Evolutionary conservation across 2,888 invertebrate genomes (phyloP).

Genomic region (Amphipoea oculea): DNA sequence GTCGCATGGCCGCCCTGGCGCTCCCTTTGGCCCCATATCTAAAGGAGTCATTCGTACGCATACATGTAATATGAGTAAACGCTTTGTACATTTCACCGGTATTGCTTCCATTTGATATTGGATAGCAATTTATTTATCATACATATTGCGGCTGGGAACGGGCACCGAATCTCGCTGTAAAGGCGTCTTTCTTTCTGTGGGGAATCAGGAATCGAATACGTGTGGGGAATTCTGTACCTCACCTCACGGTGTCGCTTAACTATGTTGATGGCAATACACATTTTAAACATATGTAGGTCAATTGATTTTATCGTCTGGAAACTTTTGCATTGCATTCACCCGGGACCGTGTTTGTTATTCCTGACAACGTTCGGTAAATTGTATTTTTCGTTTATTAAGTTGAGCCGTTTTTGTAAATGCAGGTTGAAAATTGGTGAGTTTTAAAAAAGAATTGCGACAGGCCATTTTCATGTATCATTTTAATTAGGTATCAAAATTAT

Average conservation of each 20-base stretch:
- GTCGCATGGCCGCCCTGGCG: slow-evolving; percentile 20
- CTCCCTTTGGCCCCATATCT: slow-evolving; percentile 58
- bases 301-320: slow-evolving; percentile 60
- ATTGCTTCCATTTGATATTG: slow-evolving; percentile 90
- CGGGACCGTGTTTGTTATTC: slow-evolving; percentile 54
- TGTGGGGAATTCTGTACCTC: slow-evolving; percentile 83
- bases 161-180: slow-evolving; percentile 82
- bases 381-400: slow-evolving; percentile 61
- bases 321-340: slow-evolving; percentile 54
- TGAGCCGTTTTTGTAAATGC: slow-evolving; percentile 39
- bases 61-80: slow-evolving; percentile 84
- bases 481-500: slow-evolving; percentile 27
- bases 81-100: slow-evolving; percentile 88
- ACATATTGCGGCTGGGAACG: slow-evolving; percentile 87
- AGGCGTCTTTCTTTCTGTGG: slow-evolving; percentile 83
- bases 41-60: slow-evolving; percentile 75
- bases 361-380: slow-evolving; percentile 57
- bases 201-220: slow-evolving; percentile 88
- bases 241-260: slow-evolving; percentile 73
- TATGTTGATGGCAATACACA: slow-evolving; percentile 70
- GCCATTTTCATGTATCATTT: slow-evolving; percentile 22
- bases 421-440: slow-evolving; percentile 18
- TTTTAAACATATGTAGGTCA: slow-evolving; percentile 64
- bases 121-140: slow-evolving; percentile 91
- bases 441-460: slow-evolving; percentile 23